A percentile compares a stretch with the other conserved stretches of the same genome.
Conservation (phyloP, 2,888 invertebrate genomes). For the Drosophila maculinotata region DNA sequence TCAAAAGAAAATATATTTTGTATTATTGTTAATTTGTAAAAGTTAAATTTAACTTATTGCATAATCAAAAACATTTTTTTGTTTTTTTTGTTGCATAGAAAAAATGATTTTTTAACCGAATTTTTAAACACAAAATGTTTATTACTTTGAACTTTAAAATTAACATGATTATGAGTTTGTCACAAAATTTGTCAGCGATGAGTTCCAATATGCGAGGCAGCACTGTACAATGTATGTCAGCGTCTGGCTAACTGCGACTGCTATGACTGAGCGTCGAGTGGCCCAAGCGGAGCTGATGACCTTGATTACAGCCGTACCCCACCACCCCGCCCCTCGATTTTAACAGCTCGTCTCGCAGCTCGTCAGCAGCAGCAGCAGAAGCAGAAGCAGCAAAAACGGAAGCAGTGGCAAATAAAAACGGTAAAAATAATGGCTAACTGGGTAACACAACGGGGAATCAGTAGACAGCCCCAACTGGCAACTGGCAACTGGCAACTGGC, state of each 20-base stretch:
- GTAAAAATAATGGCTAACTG: constrained; percentile 62
- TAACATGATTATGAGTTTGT: no score
- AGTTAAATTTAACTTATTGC: no score
- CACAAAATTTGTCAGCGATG: background rate
- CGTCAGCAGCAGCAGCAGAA: constrained; percentile 9
- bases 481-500: constrained; percentile 51
- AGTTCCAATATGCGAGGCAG: constrained; percentile 2
- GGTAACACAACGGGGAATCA: constrained; percentile 45
- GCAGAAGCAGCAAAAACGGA: constrained; percentile 41
- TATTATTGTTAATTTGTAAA: no score
- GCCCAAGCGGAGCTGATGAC: constrained; percentile 70
- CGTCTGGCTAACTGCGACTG: constrained; percentile 74
- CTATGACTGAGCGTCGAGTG: constrained; percentile 57
- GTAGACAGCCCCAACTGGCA: constrained; percentile 44
- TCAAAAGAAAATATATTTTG: no score
- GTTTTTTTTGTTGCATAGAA: no score
- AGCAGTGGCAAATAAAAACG: constrained; percentile 73
- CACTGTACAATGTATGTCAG: constrained; percentile 68
- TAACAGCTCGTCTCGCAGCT: constrained; percentile 7
- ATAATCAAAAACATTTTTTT: no score
- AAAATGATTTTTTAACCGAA: no score
- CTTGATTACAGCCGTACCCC: constrained; percentile 70
- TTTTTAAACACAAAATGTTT: no score
- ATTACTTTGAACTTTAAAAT: no score
- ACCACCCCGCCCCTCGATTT: constrained; percentile 8